Evolutionary conservation across 2,888 invertebrate species (phyloP).

Genomic region (Melanostoma mellinum): DNA sequence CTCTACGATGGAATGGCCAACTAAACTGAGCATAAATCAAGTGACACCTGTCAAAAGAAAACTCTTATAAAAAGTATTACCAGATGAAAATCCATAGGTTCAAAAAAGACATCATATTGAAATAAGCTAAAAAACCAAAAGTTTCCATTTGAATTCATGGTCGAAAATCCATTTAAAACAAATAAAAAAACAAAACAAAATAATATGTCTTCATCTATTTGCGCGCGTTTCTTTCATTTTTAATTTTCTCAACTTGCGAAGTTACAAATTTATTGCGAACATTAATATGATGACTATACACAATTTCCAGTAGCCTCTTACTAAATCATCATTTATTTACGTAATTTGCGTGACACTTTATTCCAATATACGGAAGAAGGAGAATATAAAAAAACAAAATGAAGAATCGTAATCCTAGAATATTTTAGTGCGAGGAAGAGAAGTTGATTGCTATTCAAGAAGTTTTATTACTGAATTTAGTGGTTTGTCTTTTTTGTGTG

Average conservation of each 20-base stretch:
- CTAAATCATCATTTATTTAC: constrained; percentile 51
- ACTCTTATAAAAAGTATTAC: too few species aligned
- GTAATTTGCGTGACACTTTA: constrained; percentile 50
- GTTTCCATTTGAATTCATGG: too few species aligned
- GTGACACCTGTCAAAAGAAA: too few species aligned
- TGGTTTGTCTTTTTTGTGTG: not conserved
- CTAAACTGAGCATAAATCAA: too few species aligned
- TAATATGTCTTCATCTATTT: too few species aligned
- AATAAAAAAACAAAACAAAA: too few species aligned
- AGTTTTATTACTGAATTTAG: constrained; percentile 52
- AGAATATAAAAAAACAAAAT: constrained; percentile 25
- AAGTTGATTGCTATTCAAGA: constrained; percentile 50
- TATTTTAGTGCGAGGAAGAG: constrained; percentile 17
- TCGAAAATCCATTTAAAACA: too few species aligned
- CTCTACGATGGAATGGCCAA: too few species aligned
- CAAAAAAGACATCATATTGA: too few species aligned
- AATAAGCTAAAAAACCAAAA: too few species aligned
- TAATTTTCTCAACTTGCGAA: not conserved
- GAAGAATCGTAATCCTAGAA: constrained; percentile 24
- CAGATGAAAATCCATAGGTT: too few species aligned
- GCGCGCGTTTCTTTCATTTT: too few species aligned
- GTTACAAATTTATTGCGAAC: constrained; percentile 44
- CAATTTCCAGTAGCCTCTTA: constrained; percentile 42
- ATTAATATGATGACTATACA: constrained; percentile 44
- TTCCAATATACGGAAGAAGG: constrained; percentile 29